These are phyloP conservation scores for Cochlearius cochlearius DNA, from an alignment of 2,113 vertebrate genomes.

Conservation along the genomic window DNA sequence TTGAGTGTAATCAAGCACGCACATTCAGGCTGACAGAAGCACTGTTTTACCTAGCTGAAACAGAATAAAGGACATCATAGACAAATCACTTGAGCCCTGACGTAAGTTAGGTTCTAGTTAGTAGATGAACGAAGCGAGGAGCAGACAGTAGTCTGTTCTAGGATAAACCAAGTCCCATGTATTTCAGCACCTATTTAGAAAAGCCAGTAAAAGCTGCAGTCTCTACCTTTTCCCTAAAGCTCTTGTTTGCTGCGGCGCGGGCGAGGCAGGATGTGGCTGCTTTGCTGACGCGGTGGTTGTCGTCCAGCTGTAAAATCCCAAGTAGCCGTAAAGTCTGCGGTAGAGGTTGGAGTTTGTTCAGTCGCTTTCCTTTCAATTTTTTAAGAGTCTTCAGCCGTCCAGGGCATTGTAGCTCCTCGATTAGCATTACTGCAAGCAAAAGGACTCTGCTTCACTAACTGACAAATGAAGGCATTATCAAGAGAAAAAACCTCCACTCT, in stretches of 20 bases:
- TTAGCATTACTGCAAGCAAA: conserved; percentile 72
- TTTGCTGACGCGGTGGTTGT: conserved; percentile 80
- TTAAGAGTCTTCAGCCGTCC: conserved; percentile 78
- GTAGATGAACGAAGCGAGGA: neutral
- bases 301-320: conserved; percentile 83
- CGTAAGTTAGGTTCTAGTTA: neutral
- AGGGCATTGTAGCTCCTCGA: conserved; percentile 77
- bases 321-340: conserved; percentile 79
- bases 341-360: conserved; percentile 85
- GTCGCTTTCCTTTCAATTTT: conserved; percentile 78
- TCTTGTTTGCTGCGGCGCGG: conserved; percentile 65
- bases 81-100: neutral
- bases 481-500: neutral
- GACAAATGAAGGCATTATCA: neutral
- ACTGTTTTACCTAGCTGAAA: neutral
- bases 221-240: conserved; percentile 83
- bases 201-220: neutral
- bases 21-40: neutral
- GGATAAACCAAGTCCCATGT: neutral
- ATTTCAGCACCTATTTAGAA: neutral
- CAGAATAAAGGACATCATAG: fast-evolving
- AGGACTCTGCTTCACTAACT: neutral
- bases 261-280: conserved; percentile 76
- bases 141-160: fast-evolving
- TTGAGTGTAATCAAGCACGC: fast-evolving